phyloP scores from a whole-genome alignment of 2,113 vertebrate species.

The Lota lota region DNA sequence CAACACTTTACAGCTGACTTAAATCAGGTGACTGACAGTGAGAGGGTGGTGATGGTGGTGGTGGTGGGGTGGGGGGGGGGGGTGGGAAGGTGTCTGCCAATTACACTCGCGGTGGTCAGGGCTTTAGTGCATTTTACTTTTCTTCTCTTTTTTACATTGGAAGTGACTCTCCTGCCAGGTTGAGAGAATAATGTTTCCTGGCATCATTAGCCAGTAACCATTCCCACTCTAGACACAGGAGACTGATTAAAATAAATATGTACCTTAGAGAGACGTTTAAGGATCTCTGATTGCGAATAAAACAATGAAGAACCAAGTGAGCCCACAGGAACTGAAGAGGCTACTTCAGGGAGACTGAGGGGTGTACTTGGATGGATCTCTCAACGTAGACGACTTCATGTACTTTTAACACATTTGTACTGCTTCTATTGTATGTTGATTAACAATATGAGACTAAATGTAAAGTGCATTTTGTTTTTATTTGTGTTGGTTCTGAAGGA shows the following conservation, averaged over 20 bases:
- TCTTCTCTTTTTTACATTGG: constrained; percentile 23
- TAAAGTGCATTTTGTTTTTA: too few relatives aligned
- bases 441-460: too few relatives aligned
- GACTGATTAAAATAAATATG: constrained; percentile 53
- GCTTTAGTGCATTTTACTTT: constrained; percentile 30
- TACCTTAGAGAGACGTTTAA: constrained; percentile 37
- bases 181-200: constrained; percentile 52
- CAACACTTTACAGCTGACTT: constrained; percentile 35
- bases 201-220: constrained; percentile 46
- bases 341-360: neutral
- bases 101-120: constrained; percentile 16
- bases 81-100: constrained; percentile 17
- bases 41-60: too few relatives aligned
- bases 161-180: constrained; percentile 29
- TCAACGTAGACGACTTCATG: neutral
- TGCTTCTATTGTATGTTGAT: too few relatives aligned
- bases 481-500: too few relatives aligned
- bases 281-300: constrained; percentile 44
- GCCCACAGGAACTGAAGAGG: neutral
- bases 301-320: constrained; percentile 38
- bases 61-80: too few relatives aligned
- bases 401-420: neutral
- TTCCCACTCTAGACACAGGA: constrained; percentile 34
- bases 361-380: neutral
- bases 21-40: constrained; percentile 40